phyloP scores from a whole-genome alignment of 2,888 invertebrate species.

The Lycia hirtaria region DNA sequence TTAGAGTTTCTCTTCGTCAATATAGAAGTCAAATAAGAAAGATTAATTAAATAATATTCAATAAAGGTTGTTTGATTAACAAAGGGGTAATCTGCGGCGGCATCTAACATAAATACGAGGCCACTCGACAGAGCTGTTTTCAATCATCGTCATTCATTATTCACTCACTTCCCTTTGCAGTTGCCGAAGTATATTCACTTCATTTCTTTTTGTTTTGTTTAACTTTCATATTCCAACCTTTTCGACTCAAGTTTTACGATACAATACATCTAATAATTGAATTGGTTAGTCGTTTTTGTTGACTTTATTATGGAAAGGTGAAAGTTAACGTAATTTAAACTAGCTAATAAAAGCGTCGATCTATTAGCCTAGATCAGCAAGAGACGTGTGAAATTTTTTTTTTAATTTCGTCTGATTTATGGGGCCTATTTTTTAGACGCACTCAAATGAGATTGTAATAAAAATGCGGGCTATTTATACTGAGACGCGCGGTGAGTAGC shows the following conservation, averaged over 20 bases:
- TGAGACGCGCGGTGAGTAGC: constrained; percentile 36
- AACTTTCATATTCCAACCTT: constrained; percentile 79
- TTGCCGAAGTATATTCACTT: constrained; percentile 71
- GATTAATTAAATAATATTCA: constrained; percentile 83
- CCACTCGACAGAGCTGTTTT: constrained; percentile 77
- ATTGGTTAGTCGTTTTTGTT: constrained; percentile 65
- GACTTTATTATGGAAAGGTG: constrained; percentile 53
- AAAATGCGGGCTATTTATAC: constrained; percentile 47
- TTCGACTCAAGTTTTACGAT: constrained; percentile 64
- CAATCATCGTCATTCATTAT: constrained; percentile 83
- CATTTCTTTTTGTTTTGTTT: constrained; percentile 79
- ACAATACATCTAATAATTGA: constrained; percentile 71
- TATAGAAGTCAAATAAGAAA: constrained; percentile 75
- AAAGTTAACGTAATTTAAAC: constrained; percentile 46
- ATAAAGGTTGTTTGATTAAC: constrained; percentile 83
- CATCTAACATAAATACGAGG: constrained; percentile 81
- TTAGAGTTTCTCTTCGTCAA: constrained; percentile 45
- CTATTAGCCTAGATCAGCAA: constrained; percentile 35
- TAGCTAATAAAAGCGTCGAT: constrained; percentile 17
- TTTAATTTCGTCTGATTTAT: constrained; percentile 49
- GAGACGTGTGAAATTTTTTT: constrained; percentile 38
- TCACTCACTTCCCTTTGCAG: constrained; percentile 82
- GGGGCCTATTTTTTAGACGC: constrained; percentile 43
- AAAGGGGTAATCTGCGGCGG: constrained; percentile 83
- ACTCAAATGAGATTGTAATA: constrained; percentile 47